Base-by-base conservation (phyloP, 1,140 invertebrate species). In the Antheraea pernyi region DNA sequence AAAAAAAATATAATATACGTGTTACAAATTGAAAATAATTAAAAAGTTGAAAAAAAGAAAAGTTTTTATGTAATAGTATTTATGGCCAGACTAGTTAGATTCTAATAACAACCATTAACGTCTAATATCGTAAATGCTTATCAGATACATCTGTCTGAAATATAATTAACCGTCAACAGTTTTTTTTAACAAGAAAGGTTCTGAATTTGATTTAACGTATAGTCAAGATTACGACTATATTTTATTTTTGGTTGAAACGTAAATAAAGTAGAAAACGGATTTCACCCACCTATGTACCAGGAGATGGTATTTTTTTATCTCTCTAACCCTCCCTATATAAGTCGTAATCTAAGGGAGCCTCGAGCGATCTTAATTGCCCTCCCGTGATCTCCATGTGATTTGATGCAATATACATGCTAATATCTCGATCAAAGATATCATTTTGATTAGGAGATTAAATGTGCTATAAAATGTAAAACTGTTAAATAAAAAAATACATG, bases 321-420 rank as follows among this genome's bases (percentile, higher is more conserved):
- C 46, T 16, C 46, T 16, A 53, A 13, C 46, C 16, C 46, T 53
- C 46, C 46, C 7, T 53, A 53, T 6, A n/a, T 53, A 53, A 53
- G 46, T 11, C 46, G 46, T 53, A 13, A 53, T 53, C 46, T 53
- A n/a, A 16, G 46, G 46, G 46, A 13, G 46, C 46, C 46, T 53
- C 46, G 46, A 53, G 46, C 46, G 46, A 53, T 53, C 46, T 53
- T 53, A 53, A 53, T 53, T 53, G 46, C 46, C 46, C 46, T 53
- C 1, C 46, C 46, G 46, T 16, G 46, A 53, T 53, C 46, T 16
- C 46, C 46, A 53, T 53, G 46, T 53, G 46, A 53, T 53, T 53
- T 53, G 46, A 16, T 9, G 46, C 16, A 53, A 53, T 53, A 53
- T 53, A 53, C 46, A 53, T 53, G 13, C 46, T 13, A 53, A 53